Base-by-base conservation (phyloP, 2,797 vertebrate species). In the Ctenopoma kingsleyae region DNA sequence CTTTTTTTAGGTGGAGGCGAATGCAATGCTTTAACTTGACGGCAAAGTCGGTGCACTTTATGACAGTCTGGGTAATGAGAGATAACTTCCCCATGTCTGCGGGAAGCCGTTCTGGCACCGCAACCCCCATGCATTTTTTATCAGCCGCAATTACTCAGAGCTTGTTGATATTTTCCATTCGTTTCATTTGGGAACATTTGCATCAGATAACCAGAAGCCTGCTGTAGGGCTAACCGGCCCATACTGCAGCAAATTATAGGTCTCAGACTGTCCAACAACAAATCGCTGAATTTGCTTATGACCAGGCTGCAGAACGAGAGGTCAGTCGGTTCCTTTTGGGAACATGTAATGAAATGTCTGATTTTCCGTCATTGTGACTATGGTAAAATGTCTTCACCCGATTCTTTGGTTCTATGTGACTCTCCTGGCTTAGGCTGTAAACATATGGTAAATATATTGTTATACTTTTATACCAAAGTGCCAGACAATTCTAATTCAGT, bases 151-250 rank as follows among this genome's bases (percentile, higher is more conserved):
- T 92, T 93, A 92, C 90, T 91, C 79, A 81, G 81, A 79, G 81
- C 80, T 87, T 90, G 90, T 91, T 90, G 91, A 91, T 92, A 89
- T 91, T 92, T 90, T 84, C 86, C 57, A 76, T 89, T 91, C 83
- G 77, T 91, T 91, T 85, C 75, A 89, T 91, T 92, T 84, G 89
- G 84, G 76, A 90, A 90, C 65, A 92, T 90, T 86, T 87, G 85
- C 91, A 91, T 91, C 61, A 77, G 71, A 89, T 88, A 89, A 90
- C 89, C 87, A 86, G 87, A 89, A 86, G 92, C 86, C 83, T 50
- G 90, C 90, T 92, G 89, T 78, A 86, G 90, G 90, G 90, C 82
- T 83, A 86, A 86, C 85, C 2, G 44, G 68, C 71, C 56, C 17
- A 30, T 19, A 76, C 83, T 53, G 83, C 83, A 70, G 60, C 74